These are phyloP conservation scores for Clarias pachynema DNA, from an alignment of 2,797 vertebrate species.

Conservation along the genomic window DNA sequence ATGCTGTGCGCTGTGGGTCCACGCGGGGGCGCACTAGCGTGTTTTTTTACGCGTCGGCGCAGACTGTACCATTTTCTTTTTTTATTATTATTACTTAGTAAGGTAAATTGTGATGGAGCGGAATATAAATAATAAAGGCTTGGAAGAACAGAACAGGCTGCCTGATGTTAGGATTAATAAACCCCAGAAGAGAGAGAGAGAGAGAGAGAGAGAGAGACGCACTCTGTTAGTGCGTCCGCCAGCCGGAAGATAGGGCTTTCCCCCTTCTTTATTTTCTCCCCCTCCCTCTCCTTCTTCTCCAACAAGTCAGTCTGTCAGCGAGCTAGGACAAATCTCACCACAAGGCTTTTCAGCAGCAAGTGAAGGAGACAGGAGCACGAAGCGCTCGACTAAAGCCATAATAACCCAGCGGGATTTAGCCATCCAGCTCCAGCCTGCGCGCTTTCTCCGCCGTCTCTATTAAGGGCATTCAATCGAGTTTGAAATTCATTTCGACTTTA, in stretches of 20 bases:
- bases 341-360: slow-evolving; percentile 64
- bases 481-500: not conserved
- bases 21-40: slow-evolving; percentile 18
- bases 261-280: slow-evolving; percentile 44
- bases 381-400: slow-evolving; percentile 48
- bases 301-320: slow-evolving; percentile 75
- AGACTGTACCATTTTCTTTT: not conserved
- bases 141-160: slow-evolving; percentile 60
- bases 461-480: not conserved
- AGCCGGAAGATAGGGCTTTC: slow-evolving; percentile 71
- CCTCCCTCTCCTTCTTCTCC: slow-evolving; percentile 57
- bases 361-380: slow-evolving; percentile 59
- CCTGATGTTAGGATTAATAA: slow-evolving; percentile 51
- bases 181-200: slow-evolving; percentile 31
- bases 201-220: slow-evolving; percentile 43
- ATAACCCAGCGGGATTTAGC: slow-evolving; percentile 47
- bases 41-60: not conserved
- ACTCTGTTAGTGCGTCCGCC: slow-evolving; percentile 68
- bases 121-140: slow-evolving; percentile 54
- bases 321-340: slow-evolving; percentile 70
- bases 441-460: not conserved
- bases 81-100: not conserved
- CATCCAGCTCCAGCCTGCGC: slow-evolving; percentile 26
- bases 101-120: slow-evolving; percentile 1
- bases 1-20: slow-evolving; percentile 8